These are phyloP conservation scores for Cephus pulcher DNA, from an alignment of 2,888 invertebrate species.

Conservation along the genomic window DNA sequence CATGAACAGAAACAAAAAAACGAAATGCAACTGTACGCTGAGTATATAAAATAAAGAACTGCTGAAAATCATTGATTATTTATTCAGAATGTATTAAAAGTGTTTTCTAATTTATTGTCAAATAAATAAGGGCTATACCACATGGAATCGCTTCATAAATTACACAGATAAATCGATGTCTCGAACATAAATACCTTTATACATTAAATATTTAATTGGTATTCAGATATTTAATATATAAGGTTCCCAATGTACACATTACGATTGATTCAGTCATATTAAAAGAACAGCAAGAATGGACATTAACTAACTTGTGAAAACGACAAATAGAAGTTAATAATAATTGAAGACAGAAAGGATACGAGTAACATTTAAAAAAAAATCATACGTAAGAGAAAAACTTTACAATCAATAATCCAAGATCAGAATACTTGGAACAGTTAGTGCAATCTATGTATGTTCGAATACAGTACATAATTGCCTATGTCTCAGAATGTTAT, in stretches of 20 bases:
- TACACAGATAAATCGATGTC: neutral
- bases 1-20: neutral
- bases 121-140: neutral
- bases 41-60: neutral
- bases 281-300: neutral
- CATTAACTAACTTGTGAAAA: neutral
- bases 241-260: conserved; percentile 3
- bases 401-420: neutral
- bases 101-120: neutral
- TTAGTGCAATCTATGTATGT: neutral
- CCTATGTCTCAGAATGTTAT: neutral
- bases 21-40: neutral
- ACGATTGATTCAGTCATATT: conserved; percentile 1
- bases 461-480: neutral
- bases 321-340: neutral
- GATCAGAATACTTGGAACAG: neutral
- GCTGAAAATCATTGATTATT: neutral
- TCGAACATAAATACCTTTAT: neutral
- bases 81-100: neutral
- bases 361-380: neutral
- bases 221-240: conserved; percentile 1
- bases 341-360: neutral
- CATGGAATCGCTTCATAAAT: neutral
- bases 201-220: neutral
- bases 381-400: neutral